Base-by-base conservation (phyloP, 1,140 invertebrate species). In the Drosophila sulfurigaster region DNA sequence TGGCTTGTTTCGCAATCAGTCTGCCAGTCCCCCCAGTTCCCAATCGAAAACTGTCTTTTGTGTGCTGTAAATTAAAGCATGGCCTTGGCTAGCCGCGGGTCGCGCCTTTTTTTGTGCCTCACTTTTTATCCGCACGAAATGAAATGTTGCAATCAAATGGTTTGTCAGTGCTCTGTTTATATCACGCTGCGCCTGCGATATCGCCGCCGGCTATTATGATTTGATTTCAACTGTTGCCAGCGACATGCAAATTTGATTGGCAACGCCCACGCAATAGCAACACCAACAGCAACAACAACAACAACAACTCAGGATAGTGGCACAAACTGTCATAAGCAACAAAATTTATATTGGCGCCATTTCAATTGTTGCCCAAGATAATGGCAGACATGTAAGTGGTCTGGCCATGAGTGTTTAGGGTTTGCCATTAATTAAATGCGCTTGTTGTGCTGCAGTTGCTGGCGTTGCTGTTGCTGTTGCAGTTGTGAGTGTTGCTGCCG, bases 201-300 rank as follows among this genome's bases (percentile, higher is more conserved):
- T 54, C 16, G 51, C 62, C 65, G 62, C 54, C 15, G 67, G 71
- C 69, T 54, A 79, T 79, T 85, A 69, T 64, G 62, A 64, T 86
- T 86, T 81, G 82, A 81, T 86, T 85, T 87, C 74, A 70, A 73
- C 71, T 81, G 68, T 85, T 85, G 78, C 82, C 82, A 79, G 75
- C 57, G 46, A 82, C 83, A 87, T 87, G 83, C 83, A 88, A 87
- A 87, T 83, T 80, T 73, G 83, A 87, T 88, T 88, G 80, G 85
- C 85, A 66, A 88, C 83, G 81, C 83, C 83, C 83, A 88, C 83
- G 85, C 83, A 67, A 58, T 60, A 77, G 60, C 46, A 32, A 11
- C 48, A 46, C 32, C 48, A 49, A 30, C 48, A 54, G 25, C 48
- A 54, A 16, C 16, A 45, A 20, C 20, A 60, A 41, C 32, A 25